A percentile compares a stretch with the other conserved stretches of the same genome.
These are phyloP conservation scores for Drosophila cognata DNA, from an alignment of 2,888 invertebrate species.

Conservation along the genomic window DNA sequence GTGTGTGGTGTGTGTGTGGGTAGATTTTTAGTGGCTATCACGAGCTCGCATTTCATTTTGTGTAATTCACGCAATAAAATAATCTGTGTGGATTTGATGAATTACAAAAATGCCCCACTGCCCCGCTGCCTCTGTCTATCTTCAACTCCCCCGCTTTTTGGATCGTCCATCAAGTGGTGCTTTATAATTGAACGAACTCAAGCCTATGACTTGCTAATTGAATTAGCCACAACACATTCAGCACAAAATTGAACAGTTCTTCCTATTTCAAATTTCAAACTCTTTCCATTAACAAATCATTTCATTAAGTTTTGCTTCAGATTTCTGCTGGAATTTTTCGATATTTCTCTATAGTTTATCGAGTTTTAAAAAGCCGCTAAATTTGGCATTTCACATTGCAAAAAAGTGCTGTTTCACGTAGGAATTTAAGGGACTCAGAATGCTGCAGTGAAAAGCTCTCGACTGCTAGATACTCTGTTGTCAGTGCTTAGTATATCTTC, in stretches of 20 bases:
- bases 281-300: slow-evolving; percentile 11
- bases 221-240: slow-evolving; percentile 42
- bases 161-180: slow-evolving; percentile 51
- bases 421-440: slow-evolving; percentile 1
- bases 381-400: not conserved
- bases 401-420: slow-evolving; percentile 1
- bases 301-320: slow-evolving; percentile 8
- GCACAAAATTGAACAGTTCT: slow-evolving; percentile 17
- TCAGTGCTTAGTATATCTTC: not conserved
- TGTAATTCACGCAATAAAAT: slow-evolving; percentile 78
- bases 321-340: not conserved
- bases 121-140: not conserved
- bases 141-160: not conserved
- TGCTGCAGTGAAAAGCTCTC: not conserved
- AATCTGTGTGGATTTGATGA: slow-evolving; percentile 52
- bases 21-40: slow-evolving; percentile 66
- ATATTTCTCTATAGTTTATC: not conserved
- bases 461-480: slow-evolving; percentile 4
- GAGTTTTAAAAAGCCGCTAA: not conserved
- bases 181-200: slow-evolving; percentile 56
- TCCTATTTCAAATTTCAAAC: slow-evolving; percentile 11
- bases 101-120: slow-evolving; percentile 31
- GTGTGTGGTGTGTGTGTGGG: slow-evolving; percentile 47
- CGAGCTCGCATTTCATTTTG: slow-evolving; percentile 68
- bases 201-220: slow-evolving; percentile 45